These are phyloP conservation scores for Listrodromus nycthemerus DNA, from an alignment of 2,888 invertebrate species.

Conservation along the genomic window DNA sequence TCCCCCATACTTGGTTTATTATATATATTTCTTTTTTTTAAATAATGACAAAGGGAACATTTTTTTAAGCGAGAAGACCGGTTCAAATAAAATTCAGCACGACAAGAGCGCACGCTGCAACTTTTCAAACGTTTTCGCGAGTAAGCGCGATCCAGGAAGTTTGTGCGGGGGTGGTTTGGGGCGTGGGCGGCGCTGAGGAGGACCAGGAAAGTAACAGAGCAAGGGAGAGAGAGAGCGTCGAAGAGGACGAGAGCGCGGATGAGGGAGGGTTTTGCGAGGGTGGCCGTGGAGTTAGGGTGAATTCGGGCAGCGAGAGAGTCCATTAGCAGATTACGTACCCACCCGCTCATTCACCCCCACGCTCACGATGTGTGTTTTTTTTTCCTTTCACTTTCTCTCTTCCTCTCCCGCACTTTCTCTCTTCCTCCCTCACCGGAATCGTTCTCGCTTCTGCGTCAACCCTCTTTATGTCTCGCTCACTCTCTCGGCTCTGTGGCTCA, in stretches of 20 bases:
- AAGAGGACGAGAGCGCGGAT: conserved; percentile 46
- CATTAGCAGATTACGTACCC: conserved; percentile 84
- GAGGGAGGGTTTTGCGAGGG: conserved; percentile 58
- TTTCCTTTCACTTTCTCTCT: conserved; percentile 70
- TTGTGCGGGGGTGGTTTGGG: neutral
- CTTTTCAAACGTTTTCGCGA: conserved; percentile 46
- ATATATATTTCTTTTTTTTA: conserved; percentile 14
- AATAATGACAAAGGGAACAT: conserved; percentile 27
- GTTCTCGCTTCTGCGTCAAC: conserved; percentile 21
- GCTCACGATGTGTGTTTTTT: conserved; percentile 76
- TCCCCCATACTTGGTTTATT: conserved; percentile 4
- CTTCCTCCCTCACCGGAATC: conserved; percentile 34
- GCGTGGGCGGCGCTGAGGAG: conserved; percentile 51
- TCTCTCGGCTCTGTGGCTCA: conserved; percentile 47
- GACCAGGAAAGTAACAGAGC: conserved; percentile 64
- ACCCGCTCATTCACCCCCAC: conserved; percentile 80
- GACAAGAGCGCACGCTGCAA: conserved; percentile 23
- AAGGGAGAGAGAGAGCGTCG: conserved; percentile 70
- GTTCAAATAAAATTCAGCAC: conserved; percentile 37
- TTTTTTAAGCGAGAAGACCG: conserved; percentile 19
- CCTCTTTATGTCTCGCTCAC: conserved; percentile 36
- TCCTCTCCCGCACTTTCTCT: conserved; percentile 69
- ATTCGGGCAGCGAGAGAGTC: conserved; percentile 77
- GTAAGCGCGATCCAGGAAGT: conserved; percentile 27
- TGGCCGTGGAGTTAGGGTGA: conserved; percentile 68